These are phyloP conservation scores for Caenorhabditis imperialis DNA, from an alignment of 2,888 invertebrate genomes.

Conservation along the genomic window DNA sequence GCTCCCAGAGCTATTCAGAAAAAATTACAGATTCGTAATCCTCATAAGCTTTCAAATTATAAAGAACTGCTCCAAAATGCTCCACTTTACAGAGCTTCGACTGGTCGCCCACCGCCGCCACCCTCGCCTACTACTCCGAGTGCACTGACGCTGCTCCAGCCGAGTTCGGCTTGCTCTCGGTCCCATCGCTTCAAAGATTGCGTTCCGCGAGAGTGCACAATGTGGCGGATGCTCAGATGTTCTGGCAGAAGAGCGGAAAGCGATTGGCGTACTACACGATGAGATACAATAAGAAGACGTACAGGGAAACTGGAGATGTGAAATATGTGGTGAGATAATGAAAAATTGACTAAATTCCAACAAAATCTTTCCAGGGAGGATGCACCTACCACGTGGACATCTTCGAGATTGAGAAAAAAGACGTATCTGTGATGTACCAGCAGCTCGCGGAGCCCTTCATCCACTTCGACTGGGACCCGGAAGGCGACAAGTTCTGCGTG, in stretches of 20 bases:
- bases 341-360: neutral
- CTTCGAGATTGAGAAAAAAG: conserved; percentile 90
- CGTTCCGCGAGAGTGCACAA: conserved; percentile 84
- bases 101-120: conserved; percentile 97
- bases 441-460: conserved; percentile 86
- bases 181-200: conserved; percentile 79
- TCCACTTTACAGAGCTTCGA: too few relatives aligned
- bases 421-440: conserved; percentile 96
- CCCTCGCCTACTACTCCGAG: conserved; percentile 97
- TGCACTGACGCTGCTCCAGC: conserved; percentile 67
- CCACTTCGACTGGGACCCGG: conserved; percentile 98
- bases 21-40: too few relatives aligned
- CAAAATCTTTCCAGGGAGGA: conserved; percentile 81
- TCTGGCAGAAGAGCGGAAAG: conserved; percentile 93
- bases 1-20: too few relatives aligned
- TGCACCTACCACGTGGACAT: conserved; percentile 99
- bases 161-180: conserved; percentile 73
- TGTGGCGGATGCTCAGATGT: conserved; percentile 97
- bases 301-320: conserved; percentile 88
- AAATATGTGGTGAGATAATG: conserved; percentile 86
- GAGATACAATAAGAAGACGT: conserved; percentile 87
- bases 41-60: too few relatives aligned
- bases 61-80: too few relatives aligned
- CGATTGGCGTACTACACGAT: conserved; percentile 95
- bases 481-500: conserved; percentile 94